Conservation (phyloP, 2,888 invertebrate genomes). For the Habroteleia sp. region DNA sequence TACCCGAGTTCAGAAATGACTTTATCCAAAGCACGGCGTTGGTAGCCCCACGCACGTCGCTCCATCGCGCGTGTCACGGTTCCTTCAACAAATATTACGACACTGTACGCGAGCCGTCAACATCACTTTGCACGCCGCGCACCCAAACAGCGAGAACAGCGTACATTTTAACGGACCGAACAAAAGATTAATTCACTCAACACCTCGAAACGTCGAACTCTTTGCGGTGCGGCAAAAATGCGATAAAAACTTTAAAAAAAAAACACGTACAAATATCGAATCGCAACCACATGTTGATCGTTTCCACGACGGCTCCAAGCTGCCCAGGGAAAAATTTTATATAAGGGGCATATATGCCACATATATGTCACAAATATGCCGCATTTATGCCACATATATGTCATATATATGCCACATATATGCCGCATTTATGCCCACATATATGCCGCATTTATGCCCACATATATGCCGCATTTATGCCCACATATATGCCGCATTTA, state of each 20-base stretch:
- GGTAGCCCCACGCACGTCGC: slow-evolving; percentile 36
- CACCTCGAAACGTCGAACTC: not conserved
- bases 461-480: too few species aligned
- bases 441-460: too few species aligned
- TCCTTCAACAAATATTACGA: slow-evolving; percentile 25
- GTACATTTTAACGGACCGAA: slow-evolving; percentile 11
- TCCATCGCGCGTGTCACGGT: slow-evolving; percentile 13
- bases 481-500: too few species aligned
- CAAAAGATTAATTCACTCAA: slow-evolving; percentile 5
- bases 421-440: too few species aligned
- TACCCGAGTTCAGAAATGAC: slow-evolving; percentile 10
- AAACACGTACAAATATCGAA: slow-evolving; percentile 5
- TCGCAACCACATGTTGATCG: slow-evolving; percentile 22
- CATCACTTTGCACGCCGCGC: slow-evolving; percentile 16
- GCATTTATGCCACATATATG: too few species aligned
- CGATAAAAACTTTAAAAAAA: too few species aligned
- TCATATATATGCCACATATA: too few species aligned
- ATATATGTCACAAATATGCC: too few species aligned
- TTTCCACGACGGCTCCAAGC: not conserved
- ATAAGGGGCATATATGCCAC: too few species aligned
- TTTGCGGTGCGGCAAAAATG: too few species aligned
- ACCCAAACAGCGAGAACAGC: not conserved
- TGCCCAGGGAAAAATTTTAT: too few species aligned
- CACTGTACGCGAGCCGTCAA: slow-evolving; percentile 7
- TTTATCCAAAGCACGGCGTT: slow-evolving; percentile 53